phyloP scores from a whole-genome alignment of 2,888 invertebrate species.

The Clunio marinus region DNA sequence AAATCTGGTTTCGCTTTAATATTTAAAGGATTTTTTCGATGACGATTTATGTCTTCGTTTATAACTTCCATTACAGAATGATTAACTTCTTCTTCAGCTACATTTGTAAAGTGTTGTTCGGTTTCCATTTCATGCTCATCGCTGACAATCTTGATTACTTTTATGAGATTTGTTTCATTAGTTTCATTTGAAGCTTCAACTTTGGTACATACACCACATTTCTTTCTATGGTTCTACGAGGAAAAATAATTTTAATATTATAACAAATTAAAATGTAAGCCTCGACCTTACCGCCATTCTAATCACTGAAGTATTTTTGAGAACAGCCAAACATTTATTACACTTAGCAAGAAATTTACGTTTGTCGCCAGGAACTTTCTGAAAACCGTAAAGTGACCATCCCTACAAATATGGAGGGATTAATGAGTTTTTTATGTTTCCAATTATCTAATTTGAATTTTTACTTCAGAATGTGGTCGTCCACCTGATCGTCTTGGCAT shows the following conservation, averaged over 20 bases:
- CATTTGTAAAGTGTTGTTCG: too few relatives aligned
- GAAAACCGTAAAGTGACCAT: conserved; percentile 22
- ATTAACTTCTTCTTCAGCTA: not conserved
- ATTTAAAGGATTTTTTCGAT: not conserved
- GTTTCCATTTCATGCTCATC: not conserved
- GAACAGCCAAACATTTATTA: not conserved
- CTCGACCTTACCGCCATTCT: not conserved
- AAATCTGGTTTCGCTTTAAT: not conserved
- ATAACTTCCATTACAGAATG: not conserved
- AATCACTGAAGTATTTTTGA: conserved; percentile 14
- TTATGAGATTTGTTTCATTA: too few relatives aligned
- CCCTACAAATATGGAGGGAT: conserved; percentile 1
- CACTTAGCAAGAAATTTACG: conserved; percentile 20
- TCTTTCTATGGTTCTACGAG: not conserved
- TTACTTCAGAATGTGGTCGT: conserved; percentile 2
- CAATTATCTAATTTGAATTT: too few relatives aligned
- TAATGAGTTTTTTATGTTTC: not conserved
- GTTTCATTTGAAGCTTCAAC: not conserved
- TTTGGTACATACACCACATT: not conserved
- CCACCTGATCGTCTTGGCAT: not conserved
- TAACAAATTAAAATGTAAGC: not conserved
- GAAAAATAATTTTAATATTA: not conserved
- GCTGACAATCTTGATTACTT: not conserved
- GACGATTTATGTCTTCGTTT: conserved; percentile 22
- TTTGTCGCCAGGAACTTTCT: conserved; percentile 30